phyloP scores from a whole-genome alignment of 2,113 vertebrate species.

The Heloderma charlesbogerti region DNA sequence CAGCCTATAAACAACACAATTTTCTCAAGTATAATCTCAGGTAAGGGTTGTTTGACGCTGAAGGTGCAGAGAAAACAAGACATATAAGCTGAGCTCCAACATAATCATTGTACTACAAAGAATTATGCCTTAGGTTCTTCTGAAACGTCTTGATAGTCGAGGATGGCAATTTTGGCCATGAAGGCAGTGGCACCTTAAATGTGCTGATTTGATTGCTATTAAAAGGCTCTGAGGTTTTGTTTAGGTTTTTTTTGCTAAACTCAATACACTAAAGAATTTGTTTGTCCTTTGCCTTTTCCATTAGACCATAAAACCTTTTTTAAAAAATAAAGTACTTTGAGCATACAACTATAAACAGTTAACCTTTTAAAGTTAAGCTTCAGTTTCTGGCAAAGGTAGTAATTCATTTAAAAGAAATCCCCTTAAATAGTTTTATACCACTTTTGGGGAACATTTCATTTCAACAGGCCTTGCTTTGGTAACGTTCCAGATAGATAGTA shows the following conservation, averaged over 20 bases:
- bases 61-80: background rate
- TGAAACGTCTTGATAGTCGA: background rate
- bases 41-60: background rate
- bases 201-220: background rate
- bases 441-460: background rate
- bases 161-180: background rate
- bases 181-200: background rate
- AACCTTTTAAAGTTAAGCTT: background rate
- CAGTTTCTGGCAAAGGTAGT: background rate
- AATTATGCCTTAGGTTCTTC: background rate
- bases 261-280: background rate
- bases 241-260: too few species aligned
- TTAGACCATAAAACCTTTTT: background rate
- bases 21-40: background rate
- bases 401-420: background rate
- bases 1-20: background rate
- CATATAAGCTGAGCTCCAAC: background rate
- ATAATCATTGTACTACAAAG: background rate
- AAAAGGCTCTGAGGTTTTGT: background rate
- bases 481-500: background rate
- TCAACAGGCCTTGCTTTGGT: background rate
- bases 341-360: conserved; percentile 1
- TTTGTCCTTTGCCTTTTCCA: background rate
- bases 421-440: background rate
- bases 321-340: background rate